phyloP scores from a whole-genome alignment of 92 coral and sea anemone genomes.

The Umimayanthus kanabou region DNA sequence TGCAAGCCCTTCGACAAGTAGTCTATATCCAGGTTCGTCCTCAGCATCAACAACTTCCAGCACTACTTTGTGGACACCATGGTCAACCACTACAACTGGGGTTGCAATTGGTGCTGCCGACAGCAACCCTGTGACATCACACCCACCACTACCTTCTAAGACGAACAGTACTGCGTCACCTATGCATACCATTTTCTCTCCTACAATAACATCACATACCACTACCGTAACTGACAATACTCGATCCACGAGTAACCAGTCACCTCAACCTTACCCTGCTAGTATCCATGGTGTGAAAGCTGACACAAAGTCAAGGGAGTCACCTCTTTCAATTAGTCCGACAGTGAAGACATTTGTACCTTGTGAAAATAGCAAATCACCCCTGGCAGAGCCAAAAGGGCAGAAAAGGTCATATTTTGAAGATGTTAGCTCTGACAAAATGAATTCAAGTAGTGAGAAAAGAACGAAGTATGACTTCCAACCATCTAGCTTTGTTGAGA shows the following conservation, averaged over 20 bases:
- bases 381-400: slow-evolving; percentile 29
- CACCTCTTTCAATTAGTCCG: neutral
- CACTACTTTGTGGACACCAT: slow-evolving; percentile 37
- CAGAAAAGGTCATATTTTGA: slow-evolving; percentile 37
- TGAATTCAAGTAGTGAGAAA: slow-evolving; percentile 45
- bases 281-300: slow-evolving; percentile 13
- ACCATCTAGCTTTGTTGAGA: slow-evolving; percentile 64
- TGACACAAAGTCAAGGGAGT: neutral
- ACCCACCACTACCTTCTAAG: slow-evolving; percentile 2
- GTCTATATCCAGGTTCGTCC: neutral
- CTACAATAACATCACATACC: neutral
- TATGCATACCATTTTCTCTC: neutral
- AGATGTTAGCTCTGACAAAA: slow-evolving; percentile 31
- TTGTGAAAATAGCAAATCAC: slow-evolving; percentile 15
- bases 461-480: slow-evolving; percentile 60
- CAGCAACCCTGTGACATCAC: neutral
- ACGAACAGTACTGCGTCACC: neutral
- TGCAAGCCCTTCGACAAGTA: slow-evolving; percentile 15
- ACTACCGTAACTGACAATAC: neutral
- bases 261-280: neutral
- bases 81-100: slow-evolving; percentile 38
- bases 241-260: neutral
- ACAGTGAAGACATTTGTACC: neutral
- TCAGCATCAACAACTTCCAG: slow-evolving; percentile 15
- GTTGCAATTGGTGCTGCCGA: neutral